These are phyloP conservation scores for Catharus ustulatus DNA, from an alignment of 2,797 vertebrate species.

Conservation along the genomic window DNA sequence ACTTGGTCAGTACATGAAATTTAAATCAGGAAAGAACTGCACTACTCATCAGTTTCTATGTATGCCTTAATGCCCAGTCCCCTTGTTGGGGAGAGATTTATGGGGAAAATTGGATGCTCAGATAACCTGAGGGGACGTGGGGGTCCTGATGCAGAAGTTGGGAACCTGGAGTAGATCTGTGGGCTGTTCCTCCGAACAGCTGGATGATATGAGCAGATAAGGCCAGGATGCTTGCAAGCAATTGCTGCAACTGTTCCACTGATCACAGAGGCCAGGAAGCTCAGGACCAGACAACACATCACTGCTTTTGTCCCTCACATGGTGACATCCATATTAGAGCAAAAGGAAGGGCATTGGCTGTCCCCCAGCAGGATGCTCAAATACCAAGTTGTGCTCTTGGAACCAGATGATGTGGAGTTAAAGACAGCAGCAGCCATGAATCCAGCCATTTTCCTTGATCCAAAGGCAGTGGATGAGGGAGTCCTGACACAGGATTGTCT, in stretches of 20 bases:
- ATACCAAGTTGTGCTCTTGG: neutral
- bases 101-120: neutral
- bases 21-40: neutral
- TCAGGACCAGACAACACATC: neutral
- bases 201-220: neutral
- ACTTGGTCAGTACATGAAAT: neutral
- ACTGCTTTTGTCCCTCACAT: neutral
- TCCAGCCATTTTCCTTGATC: neutral
- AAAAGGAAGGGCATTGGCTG: neutral
- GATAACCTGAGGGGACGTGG: neutral
- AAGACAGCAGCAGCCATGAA: fast-evolving
- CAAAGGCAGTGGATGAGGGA: neutral
- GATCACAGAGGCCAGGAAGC: neutral
- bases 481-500: neutral
- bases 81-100: neutral
- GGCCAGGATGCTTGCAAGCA: neutral
- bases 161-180: neutral
- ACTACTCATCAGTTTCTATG: neutral
- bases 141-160: neutral
- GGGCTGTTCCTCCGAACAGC: neutral
- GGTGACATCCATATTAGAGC: neutral
- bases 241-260: neutral
- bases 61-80: neutral
- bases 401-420: neutral
- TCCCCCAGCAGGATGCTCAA: neutral